These are phyloP conservation scores for Solea solea DNA, from an alignment of 2,113 vertebrate species.

Conservation along the genomic window DNA sequence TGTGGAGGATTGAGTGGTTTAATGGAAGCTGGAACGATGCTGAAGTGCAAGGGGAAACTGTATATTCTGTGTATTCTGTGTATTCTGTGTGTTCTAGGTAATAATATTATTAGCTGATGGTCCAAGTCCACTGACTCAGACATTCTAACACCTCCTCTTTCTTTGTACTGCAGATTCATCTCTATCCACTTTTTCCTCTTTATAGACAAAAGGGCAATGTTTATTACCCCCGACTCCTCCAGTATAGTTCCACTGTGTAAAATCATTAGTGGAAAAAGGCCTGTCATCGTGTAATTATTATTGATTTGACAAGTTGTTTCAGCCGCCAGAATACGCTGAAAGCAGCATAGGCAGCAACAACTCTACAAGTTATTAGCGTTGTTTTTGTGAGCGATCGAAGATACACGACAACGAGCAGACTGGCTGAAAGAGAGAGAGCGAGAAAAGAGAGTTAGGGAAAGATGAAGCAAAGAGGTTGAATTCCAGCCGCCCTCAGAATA, in stretches of 20 bases:
- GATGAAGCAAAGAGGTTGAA: too few relatives aligned
- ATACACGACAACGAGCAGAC: not conserved
- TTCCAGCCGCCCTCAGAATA: too few relatives aligned
- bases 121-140: not conserved
- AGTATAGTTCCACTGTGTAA: slow-evolving; percentile 61
- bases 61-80: too few relatives aligned
- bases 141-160: not conserved
- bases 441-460: not conserved
- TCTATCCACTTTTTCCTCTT: not conserved
- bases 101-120: too few relatives aligned
- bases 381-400: slow-evolving; percentile 52
- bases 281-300: slow-evolving; percentile 77
- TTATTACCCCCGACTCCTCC: slow-evolving; percentile 53
- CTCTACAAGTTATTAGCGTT: slow-evolving; percentile 60
- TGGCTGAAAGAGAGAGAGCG: not conserved
- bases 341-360: slow-evolving; percentile 38
- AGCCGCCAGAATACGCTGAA: slow-evolving; percentile 44
- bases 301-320: slow-evolving; percentile 74
- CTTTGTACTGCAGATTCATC: slow-evolving; percentile 16
- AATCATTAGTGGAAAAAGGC: slow-evolving; percentile 64
- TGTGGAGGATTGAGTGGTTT: too few relatives aligned
- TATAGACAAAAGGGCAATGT: slow-evolving; percentile 57
- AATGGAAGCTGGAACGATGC: too few relatives aligned
- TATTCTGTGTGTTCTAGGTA: too few relatives aligned
- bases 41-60: too few relatives aligned